Percentiles rank a stretch among this genome's conserved stretches.
phyloP scores from a whole-genome alignment of 2,797 vertebrate genomes.

The Gobionotothen gibberifrons region DNA sequence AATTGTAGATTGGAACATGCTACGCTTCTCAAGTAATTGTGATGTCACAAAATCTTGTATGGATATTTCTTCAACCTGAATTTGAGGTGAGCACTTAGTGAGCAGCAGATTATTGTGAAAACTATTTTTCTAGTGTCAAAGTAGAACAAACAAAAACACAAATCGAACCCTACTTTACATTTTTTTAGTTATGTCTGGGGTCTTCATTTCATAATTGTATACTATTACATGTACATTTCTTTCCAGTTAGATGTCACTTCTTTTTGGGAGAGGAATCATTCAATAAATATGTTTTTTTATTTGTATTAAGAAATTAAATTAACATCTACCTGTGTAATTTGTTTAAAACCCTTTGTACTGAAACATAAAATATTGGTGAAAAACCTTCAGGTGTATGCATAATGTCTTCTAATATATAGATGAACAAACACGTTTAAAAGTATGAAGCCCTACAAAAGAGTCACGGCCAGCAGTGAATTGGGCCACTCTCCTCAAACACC shows the following conservation, averaged over 20 bases:
- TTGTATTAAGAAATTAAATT: too few relatives aligned
- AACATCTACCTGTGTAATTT: too few relatives aligned
- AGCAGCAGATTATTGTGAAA: too few relatives aligned
- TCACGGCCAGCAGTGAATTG: conserved; percentile 1
- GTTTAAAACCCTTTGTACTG: neutral
- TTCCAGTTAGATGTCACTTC: neutral
- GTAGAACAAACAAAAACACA: neutral
- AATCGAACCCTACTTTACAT: too few relatives aligned
- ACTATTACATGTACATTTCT: neutral
- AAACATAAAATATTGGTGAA: neutral
- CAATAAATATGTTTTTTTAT: neutral
- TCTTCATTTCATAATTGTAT: neutral
- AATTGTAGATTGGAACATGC: too few relatives aligned
- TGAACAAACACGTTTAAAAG: conserved; percentile 2
- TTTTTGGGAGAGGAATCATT: neutral
- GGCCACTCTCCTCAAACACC: neutral
- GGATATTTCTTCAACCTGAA: too few relatives aligned
- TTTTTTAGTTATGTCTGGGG: neutral
- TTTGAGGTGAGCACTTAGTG: too few relatives aligned
- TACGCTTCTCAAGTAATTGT: too few relatives aligned
- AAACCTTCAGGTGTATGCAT: neutral
- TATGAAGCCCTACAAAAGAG: neutral
- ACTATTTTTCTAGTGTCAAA: neutral
- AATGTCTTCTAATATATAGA: neutral
- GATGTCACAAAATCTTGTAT: too few relatives aligned